phyloP scores from a whole-genome alignment of 1,140 invertebrate species.

The Caerostris darwini region DNA sequence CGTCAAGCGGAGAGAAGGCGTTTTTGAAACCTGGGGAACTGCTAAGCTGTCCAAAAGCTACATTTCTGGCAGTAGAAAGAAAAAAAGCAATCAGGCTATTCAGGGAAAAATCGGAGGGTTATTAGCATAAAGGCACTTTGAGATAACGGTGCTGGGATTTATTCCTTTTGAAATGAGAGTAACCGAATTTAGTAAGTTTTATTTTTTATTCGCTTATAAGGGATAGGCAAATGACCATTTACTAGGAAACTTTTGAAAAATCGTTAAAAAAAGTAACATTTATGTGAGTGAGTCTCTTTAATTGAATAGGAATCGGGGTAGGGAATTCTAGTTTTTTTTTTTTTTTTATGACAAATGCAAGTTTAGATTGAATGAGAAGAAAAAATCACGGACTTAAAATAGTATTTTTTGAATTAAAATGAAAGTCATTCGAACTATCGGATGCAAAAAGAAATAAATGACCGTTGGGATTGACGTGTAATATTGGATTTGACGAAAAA shows the following conservation, averaged over 20 bases:
- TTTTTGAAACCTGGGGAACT: not conserved
- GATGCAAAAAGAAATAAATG: too few species aligned
- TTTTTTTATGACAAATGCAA: not conserved
- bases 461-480: too few species aligned
- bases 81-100: not conserved
- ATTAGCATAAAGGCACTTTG: not conserved
- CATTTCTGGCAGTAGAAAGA: not conserved
- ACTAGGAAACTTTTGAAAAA: not conserved
- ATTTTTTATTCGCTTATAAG: not conserved
- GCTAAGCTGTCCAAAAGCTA: not conserved
- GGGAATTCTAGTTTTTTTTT: not conserved
- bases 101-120: not conserved
- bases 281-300: not conserved
- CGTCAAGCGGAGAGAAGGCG: not conserved
- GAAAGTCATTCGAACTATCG: too few species aligned
- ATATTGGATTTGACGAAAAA: too few species aligned
- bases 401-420: too few species aligned
- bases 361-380: not conserved
- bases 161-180: not conserved
- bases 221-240: not conserved
- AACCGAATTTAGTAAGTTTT: conserved; percentile 3
- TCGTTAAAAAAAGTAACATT: not conserved
- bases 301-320: not conserved
- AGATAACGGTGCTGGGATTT: not conserved
- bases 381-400: too few species aligned